Evolutionary conservation across 1,140 invertebrate genomes (phyloP), one percentile per base, ranked within the genome.

Genomic region (Macrocentrus cingulum): DNA sequence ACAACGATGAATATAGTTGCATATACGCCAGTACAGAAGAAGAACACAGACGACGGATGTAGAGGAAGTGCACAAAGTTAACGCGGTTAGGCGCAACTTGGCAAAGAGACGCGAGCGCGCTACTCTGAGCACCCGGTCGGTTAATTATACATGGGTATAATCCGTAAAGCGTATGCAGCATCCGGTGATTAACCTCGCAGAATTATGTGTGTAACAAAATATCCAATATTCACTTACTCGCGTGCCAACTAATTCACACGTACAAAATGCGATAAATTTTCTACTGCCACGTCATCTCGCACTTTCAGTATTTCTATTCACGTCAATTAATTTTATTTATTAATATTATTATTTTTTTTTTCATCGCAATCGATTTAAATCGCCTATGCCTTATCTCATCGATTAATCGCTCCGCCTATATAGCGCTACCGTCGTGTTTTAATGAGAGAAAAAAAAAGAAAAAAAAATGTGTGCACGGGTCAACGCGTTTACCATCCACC

Each of bases 131-230:
- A 37, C 49, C 39, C 52, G 45, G 32, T 36, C 59, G 42, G 37
- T 60, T 66, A 69, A 66, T 68, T 68, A 59, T 56, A 48, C 34
- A 44, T 41, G 53, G 49, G 61, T 65, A 60, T 65, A 65, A 65
- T 64, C 55, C 39, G 46, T 51, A 56, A 68, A 59, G 50, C 60
- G 61, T 62, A 65, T 60, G 58, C 48, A 42, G 15, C 54, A 62
- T 65, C 63, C 63, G 56, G 53, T 56, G 56, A 65, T 65, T 59
- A 65, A 65, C 49, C 53, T 41, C 48, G n/a, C 23, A 29, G 25
- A 42, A 15, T 19, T 44, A 46, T 44, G 37, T n/a, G n/a, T 32
- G 45, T 20, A 52, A 42, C 39, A 39, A 20, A 42, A 46, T 42
- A 53, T 53, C 49, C 37, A 49, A 49, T 16, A 25, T 9, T 20